phyloP scores from a whole-genome alignment of 2,888 invertebrate genomes.

The Beris chalybata region DNA sequence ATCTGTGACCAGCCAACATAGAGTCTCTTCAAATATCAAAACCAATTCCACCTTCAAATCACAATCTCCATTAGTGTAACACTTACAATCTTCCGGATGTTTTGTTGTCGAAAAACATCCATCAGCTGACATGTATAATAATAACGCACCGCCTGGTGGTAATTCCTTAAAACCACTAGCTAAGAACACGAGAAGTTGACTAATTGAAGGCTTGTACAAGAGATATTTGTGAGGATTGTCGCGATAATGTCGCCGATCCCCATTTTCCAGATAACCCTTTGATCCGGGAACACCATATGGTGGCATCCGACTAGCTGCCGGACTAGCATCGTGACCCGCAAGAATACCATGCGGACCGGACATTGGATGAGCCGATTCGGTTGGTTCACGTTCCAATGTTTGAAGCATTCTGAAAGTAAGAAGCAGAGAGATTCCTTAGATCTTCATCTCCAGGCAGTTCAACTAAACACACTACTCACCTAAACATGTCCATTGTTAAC shows the following conservation, averaged over 20 bases:
- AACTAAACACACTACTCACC: slow-evolving; percentile 43
- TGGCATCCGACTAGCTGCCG: slow-evolving; percentile 57
- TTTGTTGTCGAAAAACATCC: slow-evolving; percentile 81
- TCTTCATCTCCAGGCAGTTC: too few species aligned
- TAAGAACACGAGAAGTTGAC: slow-evolving; percentile 90
- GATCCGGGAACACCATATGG: slow-evolving; percentile 60
- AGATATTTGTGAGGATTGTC: slow-evolving; percentile 97
- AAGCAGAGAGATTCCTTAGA: not conserved
- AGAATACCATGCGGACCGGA: slow-evolving; percentile 58
- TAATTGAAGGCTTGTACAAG: slow-evolving; percentile 91
- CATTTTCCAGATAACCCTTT: slow-evolving; percentile 69
- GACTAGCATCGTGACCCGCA: slow-evolving; percentile 56
- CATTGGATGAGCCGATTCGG: slow-evolving; percentile 74
- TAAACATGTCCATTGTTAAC: slow-evolving; percentile 95
- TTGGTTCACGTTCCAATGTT: slow-evolving; percentile 89
- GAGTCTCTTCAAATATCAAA: too few species aligned
- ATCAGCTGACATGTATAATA: slow-evolving; percentile 93
- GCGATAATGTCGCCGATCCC: slow-evolving; percentile 67
- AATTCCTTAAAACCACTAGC: slow-evolving; percentile 92
- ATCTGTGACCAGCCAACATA: too few species aligned
- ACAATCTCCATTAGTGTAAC: not conserved
- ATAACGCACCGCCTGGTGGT: slow-evolving; percentile 84
- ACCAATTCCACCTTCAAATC: too few species aligned
- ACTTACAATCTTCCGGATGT: slow-evolving; percentile 85
- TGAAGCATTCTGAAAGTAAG: slow-evolving; percentile 77